A percentile compares a stretch with the other conserved stretches of the same genome.
These are phyloP conservation scores for Oxytorus armatus DNA, from an alignment of 2,888 invertebrate genomes.

Conservation along the genomic window DNA sequence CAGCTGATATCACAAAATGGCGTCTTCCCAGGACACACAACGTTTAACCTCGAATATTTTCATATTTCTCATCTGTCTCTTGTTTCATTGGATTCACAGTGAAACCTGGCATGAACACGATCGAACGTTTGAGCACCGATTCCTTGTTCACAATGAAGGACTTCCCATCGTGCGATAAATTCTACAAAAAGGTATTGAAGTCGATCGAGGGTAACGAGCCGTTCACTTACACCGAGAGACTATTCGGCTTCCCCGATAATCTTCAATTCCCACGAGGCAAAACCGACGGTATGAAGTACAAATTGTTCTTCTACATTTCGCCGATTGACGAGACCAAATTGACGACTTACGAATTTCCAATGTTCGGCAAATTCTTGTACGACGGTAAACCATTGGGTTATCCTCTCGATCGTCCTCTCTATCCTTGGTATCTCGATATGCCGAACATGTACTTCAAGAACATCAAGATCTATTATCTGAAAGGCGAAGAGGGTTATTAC, in stretches of 20 bases:
- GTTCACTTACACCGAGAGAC: constrained; percentile 77
- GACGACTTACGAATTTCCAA: constrained; percentile 84
- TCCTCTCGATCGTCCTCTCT: constrained; percentile 87
- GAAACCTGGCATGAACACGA: constrained; percentile 79
- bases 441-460: constrained; percentile 88
- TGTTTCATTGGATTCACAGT: constrained; percentile 71
- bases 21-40: no score
- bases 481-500: constrained; percentile 74
- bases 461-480: constrained; percentile 86
- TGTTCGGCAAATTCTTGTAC: constrained; percentile 82
- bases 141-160: constrained; percentile 76
- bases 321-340: constrained; percentile 85
- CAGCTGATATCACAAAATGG: no score
- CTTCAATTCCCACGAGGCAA: constrained; percentile 88
- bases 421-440: constrained; percentile 84
- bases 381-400: constrained; percentile 87
- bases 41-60: no score
- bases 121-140: constrained; percentile 79
- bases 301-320: constrained; percentile 87
- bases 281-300: constrained; percentile 87
- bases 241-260: constrained; percentile 85
- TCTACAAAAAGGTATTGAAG: constrained; percentile 78
- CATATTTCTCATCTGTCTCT: no score
- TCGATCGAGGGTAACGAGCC: constrained; percentile 80
- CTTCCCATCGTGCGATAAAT: constrained; percentile 75